Percentiles rank a stretch among this genome's conserved stretches.
phyloP scores from a whole-genome alignment of 1,140 invertebrate species.

The Chelonus insularis region DNA sequence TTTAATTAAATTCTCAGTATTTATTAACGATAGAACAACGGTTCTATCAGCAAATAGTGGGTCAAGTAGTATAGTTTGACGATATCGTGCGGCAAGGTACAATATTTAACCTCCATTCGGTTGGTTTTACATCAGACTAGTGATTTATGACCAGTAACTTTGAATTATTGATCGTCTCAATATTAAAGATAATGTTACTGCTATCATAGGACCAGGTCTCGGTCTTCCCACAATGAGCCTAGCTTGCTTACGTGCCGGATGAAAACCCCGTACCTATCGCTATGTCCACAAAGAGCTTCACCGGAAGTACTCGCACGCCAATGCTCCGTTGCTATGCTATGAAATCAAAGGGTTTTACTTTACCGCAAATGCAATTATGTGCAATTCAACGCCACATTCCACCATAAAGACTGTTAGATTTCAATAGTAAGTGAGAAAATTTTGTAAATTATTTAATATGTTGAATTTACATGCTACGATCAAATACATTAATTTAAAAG shows the following conservation, averaged over 20 bases:
- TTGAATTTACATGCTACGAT: too few relatives aligned
- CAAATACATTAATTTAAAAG: too few relatives aligned
- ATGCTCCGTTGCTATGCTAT: not conserved
- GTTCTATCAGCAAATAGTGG: not conserved
- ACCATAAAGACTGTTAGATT: too few relatives aligned
- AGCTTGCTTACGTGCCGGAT: not conserved
- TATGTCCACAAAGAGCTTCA: not conserved
- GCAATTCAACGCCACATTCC: too few relatives aligned
- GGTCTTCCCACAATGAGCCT: slow-evolving; percentile 1
- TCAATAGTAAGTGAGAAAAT: too few relatives aligned
- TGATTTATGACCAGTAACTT: slow-evolving; percentile 8
- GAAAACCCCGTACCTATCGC: not conserved
- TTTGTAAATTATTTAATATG: too few relatives aligned
- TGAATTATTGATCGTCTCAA: slow-evolving; percentile 16
- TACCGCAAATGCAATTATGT: too few relatives aligned
- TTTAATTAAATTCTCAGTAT: not conserved
- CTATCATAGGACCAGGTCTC: not conserved
- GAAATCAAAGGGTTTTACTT: not conserved
- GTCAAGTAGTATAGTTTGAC: not conserved
- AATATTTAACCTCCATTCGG: slow-evolving; percentile 4
- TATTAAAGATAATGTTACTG: slow-evolving; percentile 8
- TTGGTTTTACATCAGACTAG: not conserved
- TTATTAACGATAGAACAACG: not conserved
- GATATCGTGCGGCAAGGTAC: slow-evolving; percentile 8
- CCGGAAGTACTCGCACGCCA: not conserved